Evolutionary conservation across 2,113 vertebrate species (phyloP).

Genomic region (human): GRCh38 chr4:124621001-124621500

Average conservation of each 20-base stretch:
- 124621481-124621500: neutral
- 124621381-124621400: slow-evolving; percentile 36
- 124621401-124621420: neutral
- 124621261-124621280: neutral
- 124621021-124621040: neutral
- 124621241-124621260: neutral
- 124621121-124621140: neutral
- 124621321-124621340: slow-evolving; percentile 50
- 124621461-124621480: slow-evolving; percentile 28
- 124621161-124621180: neutral
- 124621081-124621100: neutral
- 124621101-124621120: neutral
- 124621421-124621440: neutral
- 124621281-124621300: neutral
- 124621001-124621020: neutral
- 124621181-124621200: neutral
- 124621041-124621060: neutral
- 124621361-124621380: neutral
- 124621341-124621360: slow-evolving; percentile 45
- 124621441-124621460: neutral
- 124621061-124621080: neutral
- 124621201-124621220: neutral
- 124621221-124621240: neutral
- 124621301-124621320: slow-evolving; percentile 47
- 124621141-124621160: neutral